Percentiles rank a stretch among this genome's conserved stretches.
These are phyloP conservation scores for Sandelia bainsii DNA, from an alignment of 2,797 vertebrate genomes.

Conservation along the genomic window DNA sequence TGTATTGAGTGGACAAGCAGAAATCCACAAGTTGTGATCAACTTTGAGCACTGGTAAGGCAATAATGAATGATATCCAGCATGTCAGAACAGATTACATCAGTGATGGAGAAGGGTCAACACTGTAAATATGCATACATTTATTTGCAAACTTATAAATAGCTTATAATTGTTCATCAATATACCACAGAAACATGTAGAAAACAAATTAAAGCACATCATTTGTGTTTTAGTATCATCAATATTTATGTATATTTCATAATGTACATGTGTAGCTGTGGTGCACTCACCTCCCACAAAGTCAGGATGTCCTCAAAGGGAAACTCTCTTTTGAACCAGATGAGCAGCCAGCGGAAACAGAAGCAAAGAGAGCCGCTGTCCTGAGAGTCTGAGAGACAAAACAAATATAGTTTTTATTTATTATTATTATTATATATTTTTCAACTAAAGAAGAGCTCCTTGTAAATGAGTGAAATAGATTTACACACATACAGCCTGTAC, in stretches of 20 bases:
- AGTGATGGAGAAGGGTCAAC: no score
- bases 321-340: slow-evolving; percentile 97
- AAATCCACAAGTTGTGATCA: no score
- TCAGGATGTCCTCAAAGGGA: slow-evolving; percentile 90
- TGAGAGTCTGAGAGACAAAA: slow-evolving; percentile 86
- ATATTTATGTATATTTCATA: neutral
- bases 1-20: no score
- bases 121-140: no score
- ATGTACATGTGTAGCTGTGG: neutral
- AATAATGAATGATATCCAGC: no score
- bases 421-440: no score
- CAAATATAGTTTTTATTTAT: neutral
- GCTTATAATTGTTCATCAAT: no score
- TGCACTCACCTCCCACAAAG: slow-evolving; percentile 90
- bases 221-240: neutral
- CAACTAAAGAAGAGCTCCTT: neutral
- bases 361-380: slow-evolving; percentile 93
- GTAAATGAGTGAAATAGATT: neutral
- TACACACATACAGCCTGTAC: neutral
- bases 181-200: no score
- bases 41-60: no score
- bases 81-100: no score
- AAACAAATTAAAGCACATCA: no score
- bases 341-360: slow-evolving; percentile 95
- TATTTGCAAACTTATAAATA: no score